A percentile compares a stretch with the other conserved stretches of the same genome.
Conservation (phyloP, 2,113 vertebrate species). For the Procavia capensis region DNA sequence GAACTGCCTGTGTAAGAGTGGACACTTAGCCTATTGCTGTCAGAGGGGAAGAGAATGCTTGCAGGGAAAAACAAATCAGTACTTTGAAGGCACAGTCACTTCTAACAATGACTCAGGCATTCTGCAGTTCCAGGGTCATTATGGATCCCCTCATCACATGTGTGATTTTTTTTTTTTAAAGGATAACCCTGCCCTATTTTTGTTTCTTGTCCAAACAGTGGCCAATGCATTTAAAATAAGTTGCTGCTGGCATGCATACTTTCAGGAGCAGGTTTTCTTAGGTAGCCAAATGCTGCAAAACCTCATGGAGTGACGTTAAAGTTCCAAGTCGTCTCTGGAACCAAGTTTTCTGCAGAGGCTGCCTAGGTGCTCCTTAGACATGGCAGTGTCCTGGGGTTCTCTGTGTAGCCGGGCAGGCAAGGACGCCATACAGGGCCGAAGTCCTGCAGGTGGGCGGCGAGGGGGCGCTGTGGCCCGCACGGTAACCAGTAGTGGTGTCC, state of each 20-base stretch:
- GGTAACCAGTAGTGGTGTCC: not conserved
- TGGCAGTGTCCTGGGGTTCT: fast-evolving
- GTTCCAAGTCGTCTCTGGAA: not conserved
- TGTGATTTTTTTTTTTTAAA: not conserved
- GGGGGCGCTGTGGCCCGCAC: conserved; percentile 88
- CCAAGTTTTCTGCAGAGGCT: not conserved
- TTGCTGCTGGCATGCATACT: too few species aligned
- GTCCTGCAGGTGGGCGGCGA: conserved; percentile 75
- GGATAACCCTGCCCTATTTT: fast-evolving
- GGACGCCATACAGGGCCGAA: not conserved
- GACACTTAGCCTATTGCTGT: not conserved
- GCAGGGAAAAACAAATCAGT: fast-evolving
- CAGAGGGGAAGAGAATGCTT: not conserved
- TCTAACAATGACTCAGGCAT: fast-evolving
- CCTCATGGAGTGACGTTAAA: not conserved
- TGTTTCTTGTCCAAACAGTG: not conserved
- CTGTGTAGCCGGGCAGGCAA: not conserved
- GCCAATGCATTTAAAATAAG: not conserved
- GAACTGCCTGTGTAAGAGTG: fast-evolving
- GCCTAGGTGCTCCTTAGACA: fast-evolving
- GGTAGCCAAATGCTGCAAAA: not conserved
- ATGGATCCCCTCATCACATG: fast-evolving
- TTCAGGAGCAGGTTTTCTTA: not conserved
- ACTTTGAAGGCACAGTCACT: fast-evolving
- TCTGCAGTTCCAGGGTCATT: fast-evolving